phyloP scores from a whole-genome alignment of 2,888 invertebrate species.

The Drosophila flavopinicola region DNA sequence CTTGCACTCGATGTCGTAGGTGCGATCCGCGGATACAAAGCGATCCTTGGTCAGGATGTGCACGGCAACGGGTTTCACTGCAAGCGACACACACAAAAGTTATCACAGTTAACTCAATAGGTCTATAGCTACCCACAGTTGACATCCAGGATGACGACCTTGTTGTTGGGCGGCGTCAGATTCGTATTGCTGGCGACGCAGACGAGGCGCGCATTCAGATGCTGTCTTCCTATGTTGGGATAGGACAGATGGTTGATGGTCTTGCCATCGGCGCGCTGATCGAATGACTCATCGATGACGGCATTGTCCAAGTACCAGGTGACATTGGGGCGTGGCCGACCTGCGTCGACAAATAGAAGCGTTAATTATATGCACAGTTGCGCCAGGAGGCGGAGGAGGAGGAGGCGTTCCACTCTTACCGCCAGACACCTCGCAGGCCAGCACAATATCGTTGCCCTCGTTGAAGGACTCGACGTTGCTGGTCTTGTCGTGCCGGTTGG shows the following conservation, averaged over 20 bases:
- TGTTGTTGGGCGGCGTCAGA: conserved; percentile 90
- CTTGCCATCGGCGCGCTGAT: conserved; percentile 88
- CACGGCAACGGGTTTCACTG: conserved; percentile 94
- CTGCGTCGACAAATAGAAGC: conserved; percentile 82
- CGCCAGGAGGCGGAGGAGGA: neutral
- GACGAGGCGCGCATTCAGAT: conserved; percentile 92
- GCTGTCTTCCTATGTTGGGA: conserved; percentile 92
- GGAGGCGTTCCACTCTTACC: conserved; percentile 87
- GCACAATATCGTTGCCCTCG: conserved; percentile 92
- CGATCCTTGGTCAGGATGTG: conserved; percentile 93
- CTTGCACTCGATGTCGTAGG: conserved; percentile 94
- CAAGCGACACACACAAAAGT: neutral
- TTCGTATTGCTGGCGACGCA: conserved; percentile 96
- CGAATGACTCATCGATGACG: conserved; percentile 93
- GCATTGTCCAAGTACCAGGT: conserved; percentile 94
- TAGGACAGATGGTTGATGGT: conserved; percentile 92
- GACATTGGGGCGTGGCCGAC: conserved; percentile 90
- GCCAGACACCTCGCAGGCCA: conserved; percentile 93
- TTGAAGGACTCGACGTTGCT: conserved; percentile 92
- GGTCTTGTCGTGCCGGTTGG: conserved; percentile 90
- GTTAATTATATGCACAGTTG: conserved; percentile 14
- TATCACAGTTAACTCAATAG: neutral
- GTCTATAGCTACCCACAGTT: conserved; percentile 90
- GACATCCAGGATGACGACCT: conserved; percentile 92
- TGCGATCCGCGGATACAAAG: conserved; percentile 92